Evolutionary conservation across 37 sponge, comb jelly and placozoan species (phyloP).

Genomic region (Oopsacas minuta): DNA sequence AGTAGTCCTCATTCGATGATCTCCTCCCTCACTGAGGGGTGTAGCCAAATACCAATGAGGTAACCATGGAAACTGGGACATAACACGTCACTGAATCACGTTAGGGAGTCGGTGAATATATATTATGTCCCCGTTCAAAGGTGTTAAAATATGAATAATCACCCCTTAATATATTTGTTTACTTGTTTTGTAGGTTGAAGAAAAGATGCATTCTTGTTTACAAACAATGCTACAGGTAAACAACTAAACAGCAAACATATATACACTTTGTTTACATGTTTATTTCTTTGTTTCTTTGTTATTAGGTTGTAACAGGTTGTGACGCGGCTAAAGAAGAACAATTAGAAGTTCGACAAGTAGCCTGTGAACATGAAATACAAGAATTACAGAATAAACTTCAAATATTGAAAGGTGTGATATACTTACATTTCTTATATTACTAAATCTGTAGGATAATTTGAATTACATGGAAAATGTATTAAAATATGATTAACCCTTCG

Average conservation of each 20-base stretch:
- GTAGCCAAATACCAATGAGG: too few relatives aligned
- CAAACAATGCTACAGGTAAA: slow-evolving; percentile 16
- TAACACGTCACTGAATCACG: too few relatives aligned
- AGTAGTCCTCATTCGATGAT: too few relatives aligned
- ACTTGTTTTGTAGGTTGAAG: not conserved
- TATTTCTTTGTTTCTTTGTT: not conserved
- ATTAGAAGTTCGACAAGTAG: not conserved
- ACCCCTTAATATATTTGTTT: not conserved
- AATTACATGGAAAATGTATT: too few relatives aligned
- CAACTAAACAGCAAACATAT: not conserved
- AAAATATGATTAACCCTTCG: too few relatives aligned
- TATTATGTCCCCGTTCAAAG: too few relatives aligned
- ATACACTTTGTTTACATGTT: not conserved
- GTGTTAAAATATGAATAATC: too few relatives aligned
- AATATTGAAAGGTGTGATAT: not conserved
- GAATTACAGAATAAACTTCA: not conserved
- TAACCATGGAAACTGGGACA: too few relatives aligned
- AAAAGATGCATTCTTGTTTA: slow-evolving; percentile 19
- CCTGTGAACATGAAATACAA: not conserved
- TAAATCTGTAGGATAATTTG: too few relatives aligned
- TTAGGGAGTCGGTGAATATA: too few relatives aligned
- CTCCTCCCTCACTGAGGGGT: too few relatives aligned
- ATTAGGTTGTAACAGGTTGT: not conserved
- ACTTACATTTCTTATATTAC: too few relatives aligned
- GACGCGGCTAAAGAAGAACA: slow-evolving; percentile 9